Base-by-base conservation (phyloP, 1,140 invertebrate genomes). In the Bicyclus anynana region DNA sequence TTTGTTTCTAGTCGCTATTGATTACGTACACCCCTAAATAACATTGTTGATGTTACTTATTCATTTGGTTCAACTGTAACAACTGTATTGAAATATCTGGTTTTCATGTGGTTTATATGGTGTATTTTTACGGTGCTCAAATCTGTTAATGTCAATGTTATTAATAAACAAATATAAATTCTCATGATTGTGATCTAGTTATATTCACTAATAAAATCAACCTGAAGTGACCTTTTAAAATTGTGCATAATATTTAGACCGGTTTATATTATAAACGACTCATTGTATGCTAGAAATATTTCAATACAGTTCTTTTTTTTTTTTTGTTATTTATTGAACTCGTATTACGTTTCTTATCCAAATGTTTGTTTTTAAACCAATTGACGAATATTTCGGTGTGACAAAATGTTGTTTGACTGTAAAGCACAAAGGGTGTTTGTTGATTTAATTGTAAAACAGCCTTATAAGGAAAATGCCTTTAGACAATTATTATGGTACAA, bases 391-490 rank as follows among this genome's bases (percentile, higher is more conserved):
- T n/a, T 33, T 33, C 12, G 29, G 10, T 33, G 3, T 33, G n/a
- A 33, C 29, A 33, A 33, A 33, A 33, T 33, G 29, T 12, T 33
- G 29, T 33, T 33, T 33, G 40, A 21, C 17, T 44, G 40, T 16
- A 20, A 44, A 47, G 53, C 53, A 54, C 53, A 54, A 54, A 48
- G 37, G 37, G 29, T 16, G 37, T 40, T 12, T 44, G 18, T 20
- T 42, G 12, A 18, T 44, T 1, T 44, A 16, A 9, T 1, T 5
- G 13, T 14, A 5, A 38, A 14, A 13, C 51, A 63, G 61, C 51
- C 52, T 59, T 64, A 64, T 55, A 53, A 48, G 53, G 49, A 44
- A 33, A 44, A 33, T 55, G 62, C 62, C 62, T 64, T 59, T 58
- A 55, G 26, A 59, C 38, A 40, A 54, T 44, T 55, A 53, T 55